Percentiles rank a stretch among this genome's conserved stretches.
phyloP scores from a whole-genome alignment of 1,140 invertebrate species.

The Apis dorsata region DNA sequence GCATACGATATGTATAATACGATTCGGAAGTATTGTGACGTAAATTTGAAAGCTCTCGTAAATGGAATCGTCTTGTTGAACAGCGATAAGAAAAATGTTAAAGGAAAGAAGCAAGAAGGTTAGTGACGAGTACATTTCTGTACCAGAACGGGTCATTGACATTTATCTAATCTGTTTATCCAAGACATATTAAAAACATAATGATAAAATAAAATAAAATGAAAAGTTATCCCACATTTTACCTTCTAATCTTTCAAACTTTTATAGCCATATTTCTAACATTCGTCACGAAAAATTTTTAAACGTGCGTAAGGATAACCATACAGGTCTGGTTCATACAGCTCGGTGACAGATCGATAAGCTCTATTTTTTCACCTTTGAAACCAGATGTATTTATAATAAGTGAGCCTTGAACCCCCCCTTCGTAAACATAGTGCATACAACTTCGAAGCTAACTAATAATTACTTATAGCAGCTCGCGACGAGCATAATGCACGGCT shows the following conservation, averaged over 20 bases:
- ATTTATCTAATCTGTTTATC: background rate
- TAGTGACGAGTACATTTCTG: background rate
- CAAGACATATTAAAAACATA: background rate
- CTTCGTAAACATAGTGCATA: slow-evolving; percentile 52
- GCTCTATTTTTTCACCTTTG: slow-evolving; percentile 62
- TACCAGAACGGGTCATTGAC: background rate
- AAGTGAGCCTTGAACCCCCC: slow-evolving; percentile 59
- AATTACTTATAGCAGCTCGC: slow-evolving; percentile 17
- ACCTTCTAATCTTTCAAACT: background rate
- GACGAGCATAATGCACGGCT: slow-evolving; percentile 12
- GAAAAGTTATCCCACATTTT: too few species aligned
- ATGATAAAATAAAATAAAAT: background rate
- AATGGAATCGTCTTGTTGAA: background rate
- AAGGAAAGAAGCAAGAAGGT: background rate
- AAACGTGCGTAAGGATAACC: slow-evolving; percentile 47
- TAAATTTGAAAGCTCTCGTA: too few species aligned
- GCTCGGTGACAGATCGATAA: slow-evolving; percentile 51
- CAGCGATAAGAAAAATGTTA: background rate
- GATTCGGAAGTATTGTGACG: background rate
- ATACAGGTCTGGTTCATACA: slow-evolving; percentile 20
- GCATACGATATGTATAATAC: background rate
- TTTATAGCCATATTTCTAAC: background rate
- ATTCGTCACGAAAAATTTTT: slow-evolving; percentile 34
- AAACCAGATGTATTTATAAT: slow-evolving; percentile 60
- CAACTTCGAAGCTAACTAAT: slow-evolving; percentile 35